Percentiles rank a stretch among this genome's conserved stretches.
Conservation (phyloP, 2,888 invertebrate genomes). For the Sphaerophoria taeniata region DNA sequence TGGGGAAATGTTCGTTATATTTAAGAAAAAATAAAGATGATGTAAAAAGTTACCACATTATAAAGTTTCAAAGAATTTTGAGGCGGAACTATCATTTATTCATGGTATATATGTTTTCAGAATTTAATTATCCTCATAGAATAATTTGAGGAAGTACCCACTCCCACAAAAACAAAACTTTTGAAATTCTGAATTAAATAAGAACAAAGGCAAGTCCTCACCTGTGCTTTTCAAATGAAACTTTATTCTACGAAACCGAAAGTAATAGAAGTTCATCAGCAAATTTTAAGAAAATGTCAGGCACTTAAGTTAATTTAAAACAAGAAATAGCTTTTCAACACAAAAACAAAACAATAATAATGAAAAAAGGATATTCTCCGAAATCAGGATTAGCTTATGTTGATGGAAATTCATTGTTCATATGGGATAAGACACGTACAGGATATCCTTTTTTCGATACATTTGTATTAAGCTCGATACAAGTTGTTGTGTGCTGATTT, state of each 20-base stretch:
- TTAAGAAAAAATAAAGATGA: no score
- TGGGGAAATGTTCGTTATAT: no score
- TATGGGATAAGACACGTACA: constrained; percentile 25
- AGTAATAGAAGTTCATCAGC: constrained; percentile 2
- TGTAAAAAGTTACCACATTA: no score
- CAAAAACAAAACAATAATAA: neutral
- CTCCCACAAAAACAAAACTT: no score
- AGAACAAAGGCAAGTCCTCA: neutral
- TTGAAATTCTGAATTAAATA: no score
- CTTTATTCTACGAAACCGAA: neutral
- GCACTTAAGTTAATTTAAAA: constrained; percentile 33
- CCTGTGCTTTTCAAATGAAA: neutral
- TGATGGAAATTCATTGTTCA: constrained; percentile 40
- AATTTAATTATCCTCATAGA: no score
- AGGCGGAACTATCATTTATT: no score
- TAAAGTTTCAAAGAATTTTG: no score
- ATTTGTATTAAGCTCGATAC: neutral
- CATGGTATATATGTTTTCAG: no score
- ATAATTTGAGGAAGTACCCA: no score
- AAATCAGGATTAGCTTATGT: constrained; percentile 23
- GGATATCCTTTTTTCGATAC: constrained; percentile 37
- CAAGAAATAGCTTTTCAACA: neutral
- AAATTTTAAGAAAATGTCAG: constrained; percentile 10
- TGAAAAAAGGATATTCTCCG: constrained; percentile 12
- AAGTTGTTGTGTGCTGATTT: constrained; percentile 7